Percentiles rank a stretch among this genome's conserved stretches.
These are phyloP conservation scores for Galerucella pusilla DNA, from an alignment of 2,888 invertebrate species.

Conservation along the genomic window DNA sequence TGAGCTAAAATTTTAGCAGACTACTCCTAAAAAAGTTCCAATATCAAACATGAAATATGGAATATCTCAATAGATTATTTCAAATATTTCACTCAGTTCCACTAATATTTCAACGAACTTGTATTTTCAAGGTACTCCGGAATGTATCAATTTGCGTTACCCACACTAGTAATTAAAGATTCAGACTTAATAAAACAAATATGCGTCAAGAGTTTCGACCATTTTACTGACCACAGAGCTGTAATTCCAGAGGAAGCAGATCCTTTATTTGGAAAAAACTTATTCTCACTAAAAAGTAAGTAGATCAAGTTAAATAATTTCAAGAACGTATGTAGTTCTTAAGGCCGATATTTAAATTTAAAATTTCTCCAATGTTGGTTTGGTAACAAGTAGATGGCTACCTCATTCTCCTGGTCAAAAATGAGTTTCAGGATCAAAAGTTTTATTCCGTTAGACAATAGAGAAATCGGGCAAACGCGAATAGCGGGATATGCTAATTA, in stretches of 20 bases:
- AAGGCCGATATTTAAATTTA: too few relatives aligned
- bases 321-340: too few relatives aligned
- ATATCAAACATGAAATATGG: background rate
- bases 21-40: too few relatives aligned
- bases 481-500: too few relatives aligned
- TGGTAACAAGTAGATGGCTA: too few relatives aligned
- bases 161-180: constrained; percentile 67
- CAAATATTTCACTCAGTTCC: background rate
- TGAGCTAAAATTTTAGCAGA: too few relatives aligned
- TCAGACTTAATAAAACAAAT: constrained; percentile 71
- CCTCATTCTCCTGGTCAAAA: too few relatives aligned
- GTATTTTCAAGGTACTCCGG: constrained; percentile 20
- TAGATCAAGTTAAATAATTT: background rate
- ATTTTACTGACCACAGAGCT: constrained; percentile 59
- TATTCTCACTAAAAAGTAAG: constrained; percentile 50
- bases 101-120: background rate
- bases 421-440: too few relatives aligned
- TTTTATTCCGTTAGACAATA: too few relatives aligned
- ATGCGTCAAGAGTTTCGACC: constrained; percentile 65
- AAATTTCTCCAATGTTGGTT: too few relatives aligned
- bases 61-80: too few relatives aligned
- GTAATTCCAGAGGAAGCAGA: constrained; percentile 53
- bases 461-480: too few relatives aligned
- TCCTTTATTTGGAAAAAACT: constrained; percentile 49
- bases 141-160: constrained; percentile 54